Conservation (phyloP, 2,797 vertebrate species). For the Sitta carolinensis region DNA sequence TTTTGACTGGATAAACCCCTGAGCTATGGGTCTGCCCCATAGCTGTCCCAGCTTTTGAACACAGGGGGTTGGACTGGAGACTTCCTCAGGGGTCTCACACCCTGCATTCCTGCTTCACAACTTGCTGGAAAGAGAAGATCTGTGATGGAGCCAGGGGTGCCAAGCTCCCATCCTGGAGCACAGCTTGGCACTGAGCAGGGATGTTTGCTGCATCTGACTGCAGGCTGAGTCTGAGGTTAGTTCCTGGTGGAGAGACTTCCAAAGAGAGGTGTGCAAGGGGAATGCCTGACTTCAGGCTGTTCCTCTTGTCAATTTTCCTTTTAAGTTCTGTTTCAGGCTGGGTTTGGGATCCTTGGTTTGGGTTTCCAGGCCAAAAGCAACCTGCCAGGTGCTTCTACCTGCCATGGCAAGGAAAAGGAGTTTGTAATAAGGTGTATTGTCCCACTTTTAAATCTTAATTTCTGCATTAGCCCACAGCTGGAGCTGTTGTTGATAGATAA, state of each 20-base stretch:
- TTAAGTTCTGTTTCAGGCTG: not conserved
- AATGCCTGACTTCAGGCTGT: not conserved
- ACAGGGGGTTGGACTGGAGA: not conserved
- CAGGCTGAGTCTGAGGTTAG: not conserved
- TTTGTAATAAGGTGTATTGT: not conserved
- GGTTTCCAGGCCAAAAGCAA: not conserved
- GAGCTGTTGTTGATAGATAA: not conserved
- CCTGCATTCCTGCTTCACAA: not conserved
- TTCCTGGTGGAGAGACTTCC: not conserved
- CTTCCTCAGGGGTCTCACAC: not conserved
- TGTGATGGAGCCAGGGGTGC: not conserved
- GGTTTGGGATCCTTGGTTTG: not conserved
- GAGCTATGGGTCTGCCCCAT: not conserved
- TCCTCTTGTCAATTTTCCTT: not conserved
- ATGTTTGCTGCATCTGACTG: not conserved
- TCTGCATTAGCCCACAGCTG: fast-evolving
- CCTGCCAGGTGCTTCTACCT: not conserved
- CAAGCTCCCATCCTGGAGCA: not conserved
- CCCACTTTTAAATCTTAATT: not conserved
- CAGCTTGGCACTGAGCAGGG: fast-evolving
- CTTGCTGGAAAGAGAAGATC: not conserved
- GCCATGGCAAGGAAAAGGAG: not conserved
- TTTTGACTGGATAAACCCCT: not conserved
- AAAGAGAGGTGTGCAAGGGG: not conserved
- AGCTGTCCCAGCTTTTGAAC: not conserved